phyloP scores from a whole-genome alignment of 2,113 vertebrate species.

The Notechis scutatus region DNA sequence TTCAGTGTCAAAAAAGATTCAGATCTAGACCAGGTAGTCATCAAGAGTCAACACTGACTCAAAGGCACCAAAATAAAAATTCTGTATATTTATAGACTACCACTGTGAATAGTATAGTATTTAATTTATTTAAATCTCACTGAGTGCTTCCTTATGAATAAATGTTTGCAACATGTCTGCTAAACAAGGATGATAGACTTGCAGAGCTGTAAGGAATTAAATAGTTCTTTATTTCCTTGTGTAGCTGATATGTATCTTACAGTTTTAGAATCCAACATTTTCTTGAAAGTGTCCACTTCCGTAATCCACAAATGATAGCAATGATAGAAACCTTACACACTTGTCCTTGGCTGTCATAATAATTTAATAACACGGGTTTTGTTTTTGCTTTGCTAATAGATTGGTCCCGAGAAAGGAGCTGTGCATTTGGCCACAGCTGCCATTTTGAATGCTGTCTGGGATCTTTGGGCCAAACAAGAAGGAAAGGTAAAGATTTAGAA shows the following conservation, averaged over 20 bases:
- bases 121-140: background rate
- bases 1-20: background rate
- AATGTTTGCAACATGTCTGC: background rate
- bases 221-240: background rate
- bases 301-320: background rate
- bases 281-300: background rate
- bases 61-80: background rate
- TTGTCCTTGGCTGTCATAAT: background rate
- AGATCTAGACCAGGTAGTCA: background rate
- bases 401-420: slow-evolving; percentile 77
- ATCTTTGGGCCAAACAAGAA: slow-evolving; percentile 77
- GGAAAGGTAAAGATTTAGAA: slow-evolving; percentile 65
- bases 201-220: too few species aligned
- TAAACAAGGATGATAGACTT: background rate
- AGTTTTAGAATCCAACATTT: background rate
- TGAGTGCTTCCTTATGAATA: background rate
- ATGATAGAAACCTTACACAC: background rate
- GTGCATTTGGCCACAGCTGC: slow-evolving; percentile 74
- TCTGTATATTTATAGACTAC: background rate
- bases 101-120: background rate
- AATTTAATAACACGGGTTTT: background rate
- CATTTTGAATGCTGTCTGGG: slow-evolving; percentile 79
- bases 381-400: slow-evolving; percentile 56
- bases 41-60: background rate
- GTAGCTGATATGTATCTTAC: background rate